Evolutionary conservation across 2,888 invertebrate genomes (phyloP), one percentile per base, ranked within the genome.

Genomic region (Mythimna albipuncta): DNA sequence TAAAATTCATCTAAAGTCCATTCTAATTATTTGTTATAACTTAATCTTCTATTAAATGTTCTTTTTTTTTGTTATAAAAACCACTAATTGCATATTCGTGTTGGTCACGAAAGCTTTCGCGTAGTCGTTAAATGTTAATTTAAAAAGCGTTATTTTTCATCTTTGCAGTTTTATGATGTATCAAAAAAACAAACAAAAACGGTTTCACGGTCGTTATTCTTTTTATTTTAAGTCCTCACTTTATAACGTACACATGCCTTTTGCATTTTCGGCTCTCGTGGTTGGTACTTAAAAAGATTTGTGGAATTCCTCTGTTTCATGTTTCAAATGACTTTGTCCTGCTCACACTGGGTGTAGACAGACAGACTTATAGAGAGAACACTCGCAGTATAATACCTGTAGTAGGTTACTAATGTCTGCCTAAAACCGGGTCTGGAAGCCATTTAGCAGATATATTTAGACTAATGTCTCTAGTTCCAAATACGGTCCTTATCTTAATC

Each of bases 141-240:
- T 69, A 69, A 47, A 21, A 74, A 61, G 59, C 9, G 52, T 64
- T 67, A 58, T 73, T 62, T 58, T 74, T 63, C 52, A 62, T 79
- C 52, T 47, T 64, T 58, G 50, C 63, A 83, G 35, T 70, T 83
- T 70, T 59, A 67, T 58, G 38, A 58, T 52, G 41, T 69, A 65
- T 61, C 16, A 50, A 70, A 84, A 84, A 73, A 82, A 57, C 59
- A 70, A 71, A 58, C 57, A 70, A 84, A 76, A 81, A 64, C 21
- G 6, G 52, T 32, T 70, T 69, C 65, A 64, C 57, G 78, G 82
- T 67, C 78, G 77, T 72, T 55, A 54, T 44, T 9, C 11, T 59
- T 82, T 65, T 82, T 64, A 52, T 68, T 68, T 77, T 80, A 52
- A 64, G 55, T 58, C 41, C 11, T 58, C n/a, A 35, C 54, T 66